Conservation (phyloP, 2,797 vertebrate species). For the Hozukius guyotensis region DNA sequence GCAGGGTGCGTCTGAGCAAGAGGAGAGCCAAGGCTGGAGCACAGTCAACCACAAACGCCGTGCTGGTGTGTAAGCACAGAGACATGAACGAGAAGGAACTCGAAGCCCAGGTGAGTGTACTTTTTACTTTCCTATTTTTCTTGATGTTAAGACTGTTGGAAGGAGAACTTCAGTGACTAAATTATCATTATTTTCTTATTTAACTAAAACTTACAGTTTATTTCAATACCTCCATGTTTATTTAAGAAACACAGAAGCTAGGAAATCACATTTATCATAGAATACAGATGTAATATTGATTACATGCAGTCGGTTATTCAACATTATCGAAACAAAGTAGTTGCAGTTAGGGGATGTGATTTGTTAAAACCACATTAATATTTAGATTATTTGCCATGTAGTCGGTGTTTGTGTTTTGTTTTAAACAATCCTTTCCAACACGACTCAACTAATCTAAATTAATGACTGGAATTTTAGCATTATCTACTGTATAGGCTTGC, state of each 20-base stretch:
- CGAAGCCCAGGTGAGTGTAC: conserved; percentile 89
- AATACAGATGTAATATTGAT: background rate
- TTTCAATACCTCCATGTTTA: background rate
- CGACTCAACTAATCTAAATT: background rate
- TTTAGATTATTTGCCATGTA: background rate
- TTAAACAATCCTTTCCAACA: background rate
- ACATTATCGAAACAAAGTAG: background rate
- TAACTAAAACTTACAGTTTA: background rate
- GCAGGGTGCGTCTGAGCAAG: conserved; percentile 94
- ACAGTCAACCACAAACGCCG: conserved; percentile 93
- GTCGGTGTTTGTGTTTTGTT: background rate
- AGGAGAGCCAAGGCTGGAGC: conserved; percentile 94
- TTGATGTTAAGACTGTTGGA: background rate
- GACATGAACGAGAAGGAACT: conserved; percentile 98
- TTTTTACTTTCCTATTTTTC: background rate
- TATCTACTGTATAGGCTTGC: background rate
- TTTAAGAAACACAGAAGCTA: background rate
- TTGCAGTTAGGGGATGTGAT: background rate
- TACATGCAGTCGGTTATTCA: background rate
- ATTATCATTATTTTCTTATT: background rate
- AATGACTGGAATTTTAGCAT: background rate
- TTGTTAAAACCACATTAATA: background rate
- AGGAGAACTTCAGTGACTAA: background rate
- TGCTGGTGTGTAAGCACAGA: conserved; percentile 96
- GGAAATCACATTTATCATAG: background rate